Evolutionary conservation across 1,140 invertebrate species (phyloP).

Genomic region (Musca domestica): DNA sequence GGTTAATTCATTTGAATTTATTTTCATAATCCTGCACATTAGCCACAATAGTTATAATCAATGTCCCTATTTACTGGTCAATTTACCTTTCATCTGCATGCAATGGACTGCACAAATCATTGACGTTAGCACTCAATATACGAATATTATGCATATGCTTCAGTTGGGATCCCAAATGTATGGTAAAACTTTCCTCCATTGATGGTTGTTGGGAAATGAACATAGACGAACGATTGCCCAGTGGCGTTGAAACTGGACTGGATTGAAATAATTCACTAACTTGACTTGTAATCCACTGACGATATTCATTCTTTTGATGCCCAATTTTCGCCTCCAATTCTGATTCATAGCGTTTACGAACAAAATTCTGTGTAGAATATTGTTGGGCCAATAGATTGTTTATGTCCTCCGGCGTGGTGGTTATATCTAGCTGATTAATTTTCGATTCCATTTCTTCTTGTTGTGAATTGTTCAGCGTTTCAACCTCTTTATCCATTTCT

Average conservation of each 20-base stretch:
- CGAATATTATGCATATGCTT: slow-evolving; percentile 98
- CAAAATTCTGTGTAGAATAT: slow-evolving; percentile 67
- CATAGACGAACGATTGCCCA: slow-evolving; percentile 53
- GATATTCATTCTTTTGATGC: slow-evolving; percentile 76
- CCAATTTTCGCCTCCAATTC: slow-evolving; percentile 73
- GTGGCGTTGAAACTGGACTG: slow-evolving; percentile 44
- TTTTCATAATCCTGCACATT: too few relatives aligned
- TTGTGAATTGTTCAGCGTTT: slow-evolving; percentile 59
- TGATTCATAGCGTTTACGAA: slow-evolving; percentile 75
- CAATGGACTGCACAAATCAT: slow-evolving; percentile 75
- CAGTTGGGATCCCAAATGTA: slow-evolving; percentile 94
- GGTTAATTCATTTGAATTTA: too few relatives aligned
- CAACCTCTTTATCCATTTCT: slow-evolving; percentile 65
- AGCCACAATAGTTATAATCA: not conserved
- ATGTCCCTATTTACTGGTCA: slow-evolving; percentile 12
- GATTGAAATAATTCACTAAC: slow-evolving; percentile 46
- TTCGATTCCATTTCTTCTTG: slow-evolving; percentile 59
- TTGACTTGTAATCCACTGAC: slow-evolving; percentile 70
- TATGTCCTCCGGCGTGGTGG: slow-evolving; percentile 64
- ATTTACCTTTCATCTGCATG: slow-evolving; percentile 58
- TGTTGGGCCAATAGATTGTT: slow-evolving; percentile 69
- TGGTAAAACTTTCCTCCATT: slow-evolving; percentile 94
- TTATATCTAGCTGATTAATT: slow-evolving; percentile 50
- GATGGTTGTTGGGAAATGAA: slow-evolving; percentile 51
- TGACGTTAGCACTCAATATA: slow-evolving; percentile 79